Conservation (phyloP, 2,113 vertebrate genomes). For the Corvus cornix region DNA sequence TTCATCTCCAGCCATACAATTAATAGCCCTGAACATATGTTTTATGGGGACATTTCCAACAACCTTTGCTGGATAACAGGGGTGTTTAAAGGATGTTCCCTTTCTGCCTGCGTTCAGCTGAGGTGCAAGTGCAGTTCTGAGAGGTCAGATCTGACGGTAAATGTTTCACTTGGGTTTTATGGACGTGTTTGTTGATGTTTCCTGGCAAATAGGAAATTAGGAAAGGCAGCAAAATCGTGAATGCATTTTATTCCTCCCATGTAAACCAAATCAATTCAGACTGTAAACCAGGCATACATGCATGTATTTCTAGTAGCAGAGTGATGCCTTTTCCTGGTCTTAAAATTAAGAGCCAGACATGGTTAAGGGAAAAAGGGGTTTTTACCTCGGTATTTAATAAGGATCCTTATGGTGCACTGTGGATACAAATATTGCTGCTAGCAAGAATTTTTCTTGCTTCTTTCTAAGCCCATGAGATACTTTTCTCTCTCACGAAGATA, state of each 20-base stretch:
- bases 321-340: too few species aligned
- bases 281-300: rapidly evolving
- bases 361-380: too few species aligned
- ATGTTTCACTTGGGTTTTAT: neutral
- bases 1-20: slow-evolving; percentile 6
- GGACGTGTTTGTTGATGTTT: neutral
- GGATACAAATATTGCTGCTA: too few species aligned
- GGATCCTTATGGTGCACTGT: too few species aligned
- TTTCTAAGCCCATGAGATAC: too few species aligned
- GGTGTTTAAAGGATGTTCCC: neutral
- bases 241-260: neutral
- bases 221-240: neutral
- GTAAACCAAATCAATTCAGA: neutral
- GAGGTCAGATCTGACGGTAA: neutral
- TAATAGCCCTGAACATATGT: slow-evolving; percentile 30
- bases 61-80: neutral
- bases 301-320: neutral
- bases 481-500: too few species aligned
- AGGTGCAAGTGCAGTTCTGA: neutral
- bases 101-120: neutral
- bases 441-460: too few species aligned
- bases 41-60: slow-evolving; percentile 19
- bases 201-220: neutral
- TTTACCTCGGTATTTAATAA: too few species aligned
- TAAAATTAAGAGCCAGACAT: too few species aligned